A percentile compares a stretch with the other conserved stretches of the same genome.
These are phyloP conservation scores for Pollenia labialis DNA, from an alignment of 2,888 invertebrate species.

Conservation along the genomic window DNA sequence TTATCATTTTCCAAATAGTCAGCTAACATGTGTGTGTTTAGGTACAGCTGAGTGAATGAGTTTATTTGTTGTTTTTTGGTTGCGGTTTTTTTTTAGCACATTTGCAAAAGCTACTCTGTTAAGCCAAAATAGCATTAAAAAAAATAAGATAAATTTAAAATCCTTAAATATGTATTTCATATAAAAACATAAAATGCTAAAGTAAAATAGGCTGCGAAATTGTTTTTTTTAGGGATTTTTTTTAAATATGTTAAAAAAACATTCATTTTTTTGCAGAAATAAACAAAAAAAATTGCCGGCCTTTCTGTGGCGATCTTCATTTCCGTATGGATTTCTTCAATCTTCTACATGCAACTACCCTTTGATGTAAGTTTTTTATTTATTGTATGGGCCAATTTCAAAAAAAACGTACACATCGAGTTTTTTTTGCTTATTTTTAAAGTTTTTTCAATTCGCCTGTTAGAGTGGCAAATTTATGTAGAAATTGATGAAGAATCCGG, in stretches of 20 bases:
- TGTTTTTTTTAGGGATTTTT: neutral
- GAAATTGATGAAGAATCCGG: too few species aligned
- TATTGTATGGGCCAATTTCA: too few species aligned
- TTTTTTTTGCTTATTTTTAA: too few species aligned
- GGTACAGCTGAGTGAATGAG: conserved; percentile 4
- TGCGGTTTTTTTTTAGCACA: conserved; percentile 19
- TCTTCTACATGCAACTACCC: neutral
- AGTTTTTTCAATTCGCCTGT: too few species aligned
- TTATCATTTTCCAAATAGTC: neutral
- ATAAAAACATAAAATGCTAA: neutral
- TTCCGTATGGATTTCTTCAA: neutral
- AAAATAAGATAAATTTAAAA: conserved; percentile 8
- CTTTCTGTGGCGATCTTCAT: neutral
- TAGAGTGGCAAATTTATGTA: too few species aligned
- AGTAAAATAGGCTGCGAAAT: neutral
- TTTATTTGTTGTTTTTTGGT: conserved; percentile 27
- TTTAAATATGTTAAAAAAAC: conserved; percentile 24
- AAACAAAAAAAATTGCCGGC: neutral
- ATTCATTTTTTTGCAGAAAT: neutral
- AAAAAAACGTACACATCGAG: too few species aligned
- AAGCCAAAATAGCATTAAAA: neutral
- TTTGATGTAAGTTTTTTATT: neutral
- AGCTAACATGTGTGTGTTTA: neutral
- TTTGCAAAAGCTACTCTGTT: neutral
- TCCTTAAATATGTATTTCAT: conserved; percentile 28